Base-by-base conservation (phyloP, 2,113 vertebrate species). In the Protobothrops flavoviridis region DNA sequence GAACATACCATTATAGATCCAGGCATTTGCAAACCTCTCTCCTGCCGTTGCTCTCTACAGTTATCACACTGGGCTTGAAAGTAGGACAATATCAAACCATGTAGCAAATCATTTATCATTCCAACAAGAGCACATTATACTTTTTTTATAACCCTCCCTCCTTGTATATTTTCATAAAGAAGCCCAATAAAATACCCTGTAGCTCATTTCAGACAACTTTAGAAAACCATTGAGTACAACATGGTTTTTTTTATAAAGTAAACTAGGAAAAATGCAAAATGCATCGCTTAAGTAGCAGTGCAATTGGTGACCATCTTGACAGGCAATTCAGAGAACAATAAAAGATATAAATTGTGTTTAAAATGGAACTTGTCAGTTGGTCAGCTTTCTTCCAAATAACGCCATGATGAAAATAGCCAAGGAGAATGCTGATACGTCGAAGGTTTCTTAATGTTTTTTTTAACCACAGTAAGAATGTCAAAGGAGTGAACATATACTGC, bases 121-220 rank as follows among this genome's bases (percentile, higher is more conserved):
- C 90, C 8, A 48, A 92, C 50, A 88, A 87, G 29, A 92, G 21
- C 55, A 61, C 6, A 39, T 53, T 29, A 26, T 85, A 69, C 33
- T 64, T 48, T 55, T 61, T 74, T 88, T 69, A 2, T n/a, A 92
- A n/a, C 26, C 26, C 39, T 15, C 43, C 53, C 45, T 20, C 59
- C 53, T 23, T 57, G 24, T 90, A 88, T 87, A 93, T 2, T 64
- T 20, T 3, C 20, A 11, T n/a, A 4, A 6, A 5, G 12, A 90
- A 26, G 33, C 21, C 53, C 39, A 89, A 21, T 17, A 93, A 88
- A 96, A 61, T 48, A 8, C 0, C 0, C 85, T 87, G 39, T 87
- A 53, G 26, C 90, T 92, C 52, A 91, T 74, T 94, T 94, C 81
- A 52, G 88, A 26, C 48, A 52, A 33, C 61, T 86, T 81, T 87